These are phyloP conservation scores for Lasiurus cinereus DNA, from an alignment of 2,113 vertebrate genomes.

Conservation along the genomic window DNA sequence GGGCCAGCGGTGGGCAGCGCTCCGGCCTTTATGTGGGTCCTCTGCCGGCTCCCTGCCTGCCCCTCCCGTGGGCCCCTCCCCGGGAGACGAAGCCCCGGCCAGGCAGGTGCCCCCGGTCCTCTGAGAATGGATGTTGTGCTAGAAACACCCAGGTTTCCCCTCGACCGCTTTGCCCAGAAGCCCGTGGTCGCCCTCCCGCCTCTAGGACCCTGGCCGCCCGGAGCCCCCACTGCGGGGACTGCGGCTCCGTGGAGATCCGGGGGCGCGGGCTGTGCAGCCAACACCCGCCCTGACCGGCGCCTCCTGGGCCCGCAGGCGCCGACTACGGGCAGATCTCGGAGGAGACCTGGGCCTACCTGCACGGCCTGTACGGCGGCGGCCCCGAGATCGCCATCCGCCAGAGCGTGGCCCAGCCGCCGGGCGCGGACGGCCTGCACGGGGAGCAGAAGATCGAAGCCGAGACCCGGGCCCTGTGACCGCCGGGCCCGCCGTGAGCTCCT, in stretches of 20 bases:
- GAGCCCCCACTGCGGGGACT: not conserved
- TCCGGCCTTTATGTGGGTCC: not conserved
- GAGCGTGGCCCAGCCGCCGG: constrained; percentile 89
- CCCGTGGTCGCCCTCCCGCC: accelerated
- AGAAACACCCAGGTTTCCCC: not conserved
- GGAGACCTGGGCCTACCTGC: constrained; percentile 96
- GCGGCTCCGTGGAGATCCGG: accelerated
- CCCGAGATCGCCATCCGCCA: constrained; percentile 96
- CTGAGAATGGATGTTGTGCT: accelerated
- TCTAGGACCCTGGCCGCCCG: not conserved
- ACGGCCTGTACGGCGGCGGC: constrained; percentile 94
- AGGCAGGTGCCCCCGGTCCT: not conserved
- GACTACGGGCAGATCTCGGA: constrained; percentile 99
- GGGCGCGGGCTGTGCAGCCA: accelerated
- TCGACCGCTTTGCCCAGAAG: no score
- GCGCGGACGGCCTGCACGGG: constrained; percentile 90
- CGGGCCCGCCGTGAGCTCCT: not conserved
- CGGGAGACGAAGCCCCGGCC: not conserved
- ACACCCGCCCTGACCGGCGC: not conserved
- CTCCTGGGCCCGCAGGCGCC: constrained; percentile 88
- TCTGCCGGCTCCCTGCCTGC: no score
- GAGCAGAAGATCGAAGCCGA: constrained; percentile 98
- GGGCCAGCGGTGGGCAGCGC: not conserved
- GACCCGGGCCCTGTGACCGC: constrained; percentile 92
- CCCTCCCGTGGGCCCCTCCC: not conserved